Base-by-base conservation (phyloP, 2,797 vertebrate species). In the Adrianichthys oophorus region DNA sequence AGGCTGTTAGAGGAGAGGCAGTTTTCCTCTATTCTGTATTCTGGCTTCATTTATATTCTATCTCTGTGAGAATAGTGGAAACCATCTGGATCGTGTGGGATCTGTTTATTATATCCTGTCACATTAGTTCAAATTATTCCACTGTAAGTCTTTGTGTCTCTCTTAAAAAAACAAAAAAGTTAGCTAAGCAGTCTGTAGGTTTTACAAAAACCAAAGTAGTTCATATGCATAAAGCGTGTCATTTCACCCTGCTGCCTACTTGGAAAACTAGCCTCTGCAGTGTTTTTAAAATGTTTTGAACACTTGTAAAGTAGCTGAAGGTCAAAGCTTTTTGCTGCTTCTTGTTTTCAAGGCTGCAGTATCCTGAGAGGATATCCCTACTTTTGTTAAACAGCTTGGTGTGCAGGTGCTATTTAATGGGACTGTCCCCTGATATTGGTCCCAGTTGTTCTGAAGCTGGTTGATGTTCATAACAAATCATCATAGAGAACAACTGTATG, bases 1-100 rank as follows among this genome's bases (percentile, higher is more conserved):
- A 75, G 79, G 75, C 67, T 15, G 1, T 13, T 1, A 26, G 52
- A 64, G 74, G 74, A 56, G 65, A 63, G 61, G 48, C 83, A 88
- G 74, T 84, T 75, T 85, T 73, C 60, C 59, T 62, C 65, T 71
- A 72, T 78, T 65, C 45, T 83, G 83, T 83, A 68, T 59, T 58
- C 72, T 67, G 7, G 17, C 17, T 45, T 76, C 26, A 29, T 29
- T 84, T 84, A 70, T 57, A 56, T 74, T 65, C 73, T 10, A 54
- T 71, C 79, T 85, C 83, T 87, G 19, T 21, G 74, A 84, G 72
- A 65, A 56, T 86, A 85, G 90, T 87, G 52, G 57, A 72, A 88
- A 72, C 79, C 87, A 87, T 85, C 78, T 89, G 87, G 75, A 56
- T 46, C 74, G 75, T 60, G 66, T 50, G 61, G 69, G 67, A 74